Conservation (phyloP, 2,113 vertebrate genomes). For the Chascanopsetta lugubris region DNA sequence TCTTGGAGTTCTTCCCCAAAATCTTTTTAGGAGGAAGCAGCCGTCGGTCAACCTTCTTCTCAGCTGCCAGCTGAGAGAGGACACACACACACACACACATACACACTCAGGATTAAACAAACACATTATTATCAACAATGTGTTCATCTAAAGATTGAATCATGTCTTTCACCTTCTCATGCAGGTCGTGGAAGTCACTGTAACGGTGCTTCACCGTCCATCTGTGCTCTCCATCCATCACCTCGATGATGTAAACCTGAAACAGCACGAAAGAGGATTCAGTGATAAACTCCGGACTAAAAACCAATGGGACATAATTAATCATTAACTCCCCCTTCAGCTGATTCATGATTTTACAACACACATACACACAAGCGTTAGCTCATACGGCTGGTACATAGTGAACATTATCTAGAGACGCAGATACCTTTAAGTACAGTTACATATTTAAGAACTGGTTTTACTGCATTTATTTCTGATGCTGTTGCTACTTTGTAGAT, state of each 20-base stretch:
- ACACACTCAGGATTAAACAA: neutral
- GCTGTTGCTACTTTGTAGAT: no score
- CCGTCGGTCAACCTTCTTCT: slow-evolving; percentile 91
- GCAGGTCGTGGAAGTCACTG: slow-evolving; percentile 95
- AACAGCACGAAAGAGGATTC: slow-evolving; percentile 26
- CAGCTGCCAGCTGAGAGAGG: slow-evolving; percentile 84
- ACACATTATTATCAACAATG: no score
- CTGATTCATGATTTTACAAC: no score
- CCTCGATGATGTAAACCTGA: slow-evolving; percentile 95
- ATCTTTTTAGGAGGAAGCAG: slow-evolving; percentile 97
- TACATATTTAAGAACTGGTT: no score
- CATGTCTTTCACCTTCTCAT: slow-evolving; percentile 88
- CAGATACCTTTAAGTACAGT: no score
- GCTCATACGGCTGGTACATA: no score
- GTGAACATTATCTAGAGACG: no score
- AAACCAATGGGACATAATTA: no score
- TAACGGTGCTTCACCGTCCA: slow-evolving; percentile 98
- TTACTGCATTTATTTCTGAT: no score
- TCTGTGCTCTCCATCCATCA: slow-evolving; percentile 87
- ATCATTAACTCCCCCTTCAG: no score
- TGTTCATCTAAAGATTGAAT: no score
- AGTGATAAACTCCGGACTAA: neutral
- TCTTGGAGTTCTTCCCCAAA: slow-evolving; percentile 96
- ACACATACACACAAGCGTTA: no score
- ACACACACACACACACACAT: neutral